A percentile compares a stretch with the other conserved stretches of the same genome.
Evolutionary conservation across 2,113 vertebrate genomes (phyloP).

Genomic region (Nematolebias whitei): DNA sequence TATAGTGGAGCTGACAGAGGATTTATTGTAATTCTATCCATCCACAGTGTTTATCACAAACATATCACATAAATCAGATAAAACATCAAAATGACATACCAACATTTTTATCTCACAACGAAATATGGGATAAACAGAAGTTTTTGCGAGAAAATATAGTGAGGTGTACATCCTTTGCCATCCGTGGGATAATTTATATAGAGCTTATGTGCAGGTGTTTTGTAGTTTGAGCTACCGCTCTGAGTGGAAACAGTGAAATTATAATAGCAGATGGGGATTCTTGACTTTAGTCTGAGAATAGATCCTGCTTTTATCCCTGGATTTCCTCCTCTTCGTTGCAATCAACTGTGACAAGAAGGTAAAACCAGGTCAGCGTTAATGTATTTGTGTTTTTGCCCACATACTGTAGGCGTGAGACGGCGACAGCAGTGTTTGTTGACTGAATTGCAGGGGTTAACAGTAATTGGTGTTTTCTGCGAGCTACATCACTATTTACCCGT

Average conservation of each 20-base stretch:
- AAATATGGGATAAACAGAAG: not conserved
- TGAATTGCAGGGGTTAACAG: conserved; percentile 54
- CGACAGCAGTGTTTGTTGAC: conserved; percentile 55
- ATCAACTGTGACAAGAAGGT: conserved; percentile 46
- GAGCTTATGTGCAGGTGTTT: conserved; percentile 42
- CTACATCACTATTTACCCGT: conserved; percentile 61
- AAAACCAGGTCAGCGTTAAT: conserved; percentile 61
- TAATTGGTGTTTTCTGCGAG: conserved; percentile 73
- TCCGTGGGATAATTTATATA: conserved; percentile 8
- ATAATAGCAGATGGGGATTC: conserved; percentile 40
- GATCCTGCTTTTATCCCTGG: conserved; percentile 25
- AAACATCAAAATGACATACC: conserved; percentile 16
- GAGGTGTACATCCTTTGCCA: conserved; percentile 23
- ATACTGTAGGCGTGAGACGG: conserved; percentile 35
- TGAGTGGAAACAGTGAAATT: conserved; percentile 32
- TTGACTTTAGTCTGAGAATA: conserved; percentile 35
- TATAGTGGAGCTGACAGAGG: conserved; percentile 30
- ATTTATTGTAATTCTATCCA: conserved; percentile 36
- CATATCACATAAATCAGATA: conserved; percentile 26
- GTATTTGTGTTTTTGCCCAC: conserved; percentile 41
- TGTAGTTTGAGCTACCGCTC: conserved; percentile 29
- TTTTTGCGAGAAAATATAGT: not conserved
- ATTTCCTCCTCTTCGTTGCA: conserved; percentile 34
- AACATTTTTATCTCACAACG: not conserved
- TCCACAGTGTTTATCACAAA: conserved; percentile 25